Evolutionary conservation across 1,140 invertebrate species (phyloP).

Genomic region (Arctopsyche grandis): DNA sequence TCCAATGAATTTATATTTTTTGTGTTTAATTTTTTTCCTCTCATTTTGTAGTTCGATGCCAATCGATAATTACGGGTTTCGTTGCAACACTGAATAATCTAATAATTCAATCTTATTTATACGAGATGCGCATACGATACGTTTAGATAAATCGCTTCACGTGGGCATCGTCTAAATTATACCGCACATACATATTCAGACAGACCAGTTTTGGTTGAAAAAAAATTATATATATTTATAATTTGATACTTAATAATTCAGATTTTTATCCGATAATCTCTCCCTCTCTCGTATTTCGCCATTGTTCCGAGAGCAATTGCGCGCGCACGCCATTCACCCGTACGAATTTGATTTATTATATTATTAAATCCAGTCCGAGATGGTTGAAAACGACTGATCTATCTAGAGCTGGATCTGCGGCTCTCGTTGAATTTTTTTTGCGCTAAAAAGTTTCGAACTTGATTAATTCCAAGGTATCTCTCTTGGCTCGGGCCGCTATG

Average conservation of each 20-base stretch:
- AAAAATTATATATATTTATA: background rate
- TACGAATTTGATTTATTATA: background rate
- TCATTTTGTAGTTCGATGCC: slow-evolving; percentile 27
- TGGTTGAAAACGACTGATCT: no score
- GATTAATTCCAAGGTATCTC: slow-evolving; percentile 25
- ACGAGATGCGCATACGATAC: slow-evolving; percentile 7
- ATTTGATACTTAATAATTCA: background rate
- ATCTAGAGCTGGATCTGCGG: no score
- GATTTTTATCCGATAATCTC: background rate
- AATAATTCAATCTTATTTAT: slow-evolving; percentile 41
- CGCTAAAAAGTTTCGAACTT: slow-evolving; percentile 9
- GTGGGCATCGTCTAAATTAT: slow-evolving; percentile 32
- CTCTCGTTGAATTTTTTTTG: background rate
- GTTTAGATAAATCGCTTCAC: slow-evolving; percentile 22
- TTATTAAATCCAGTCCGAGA: no score
- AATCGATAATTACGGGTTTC: slow-evolving; percentile 37
- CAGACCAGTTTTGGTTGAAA: background rate
- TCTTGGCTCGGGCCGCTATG: slow-evolving; percentile 8
- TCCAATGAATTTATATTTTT: slow-evolving; percentile 15
- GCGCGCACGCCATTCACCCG: background rate
- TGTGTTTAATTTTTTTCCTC: background rate
- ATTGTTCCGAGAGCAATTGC: background rate
- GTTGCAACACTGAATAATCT: slow-evolving; percentile 33
- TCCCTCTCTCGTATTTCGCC: background rate
- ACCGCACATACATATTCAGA: background rate